phyloP scores from a whole-genome alignment of 2,113 vertebrate species.

The Bothrops jararaca region DNA sequence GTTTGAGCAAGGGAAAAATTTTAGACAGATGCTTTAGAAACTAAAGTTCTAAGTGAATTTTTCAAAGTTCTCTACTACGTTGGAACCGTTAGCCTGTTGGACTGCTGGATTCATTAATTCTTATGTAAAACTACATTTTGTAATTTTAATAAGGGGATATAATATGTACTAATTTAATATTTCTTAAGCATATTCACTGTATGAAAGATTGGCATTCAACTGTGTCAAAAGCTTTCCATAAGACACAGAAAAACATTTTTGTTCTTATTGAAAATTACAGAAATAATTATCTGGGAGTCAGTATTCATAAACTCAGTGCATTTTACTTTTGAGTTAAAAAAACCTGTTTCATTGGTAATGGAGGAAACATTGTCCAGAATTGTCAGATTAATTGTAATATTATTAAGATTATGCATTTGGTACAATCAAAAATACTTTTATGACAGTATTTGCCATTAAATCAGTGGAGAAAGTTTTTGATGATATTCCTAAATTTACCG shows the following conservation, averaged over 20 bases:
- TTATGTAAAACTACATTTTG: background rate
- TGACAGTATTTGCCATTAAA: background rate
- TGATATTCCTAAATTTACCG: background rate
- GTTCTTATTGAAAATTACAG: background rate
- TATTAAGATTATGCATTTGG: background rate
- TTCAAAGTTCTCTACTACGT: background rate
- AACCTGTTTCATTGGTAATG: background rate
- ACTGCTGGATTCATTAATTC: background rate
- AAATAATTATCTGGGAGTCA: background rate
- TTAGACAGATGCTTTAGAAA: background rate
- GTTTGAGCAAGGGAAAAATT: background rate
- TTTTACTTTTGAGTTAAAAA: background rate
- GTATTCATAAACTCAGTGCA: background rate
- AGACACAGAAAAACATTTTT: background rate
- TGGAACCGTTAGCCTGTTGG: background rate
- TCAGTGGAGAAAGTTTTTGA: background rate
- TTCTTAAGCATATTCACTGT: background rate
- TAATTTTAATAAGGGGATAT: background rate
- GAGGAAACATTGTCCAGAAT: background rate
- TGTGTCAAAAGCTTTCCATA: background rate
- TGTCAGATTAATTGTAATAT: background rate
- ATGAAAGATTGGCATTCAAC: background rate
- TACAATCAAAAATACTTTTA: background rate
- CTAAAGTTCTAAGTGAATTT: background rate
- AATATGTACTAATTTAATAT: background rate